Evolutionary conservation across 2,113 vertebrate species (phyloP).

Genomic region (Riparia riparia): DNA sequence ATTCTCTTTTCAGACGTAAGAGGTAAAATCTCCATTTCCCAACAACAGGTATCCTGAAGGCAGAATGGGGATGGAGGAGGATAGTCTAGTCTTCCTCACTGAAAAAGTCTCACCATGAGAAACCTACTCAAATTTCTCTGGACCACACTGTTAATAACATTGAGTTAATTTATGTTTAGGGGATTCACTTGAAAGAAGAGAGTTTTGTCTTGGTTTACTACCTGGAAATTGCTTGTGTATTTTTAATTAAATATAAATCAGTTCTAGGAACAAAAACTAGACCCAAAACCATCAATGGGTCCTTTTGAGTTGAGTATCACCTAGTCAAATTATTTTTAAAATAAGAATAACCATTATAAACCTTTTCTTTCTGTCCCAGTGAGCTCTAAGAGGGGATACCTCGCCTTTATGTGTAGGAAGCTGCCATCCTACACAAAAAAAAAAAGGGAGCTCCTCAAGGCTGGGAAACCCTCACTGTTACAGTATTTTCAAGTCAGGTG

Average conservation of each 20-base stretch:
- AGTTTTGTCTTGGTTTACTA: not conserved
- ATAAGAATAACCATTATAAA: not conserved
- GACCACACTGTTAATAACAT: not conserved
- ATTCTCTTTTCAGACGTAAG: not conserved
- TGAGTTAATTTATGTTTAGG: not conserved
- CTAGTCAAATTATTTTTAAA: not conserved
- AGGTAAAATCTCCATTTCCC: not conserved
- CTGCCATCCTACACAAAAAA: accelerated
- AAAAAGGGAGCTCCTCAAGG: not conserved
- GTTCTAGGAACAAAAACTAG: not conserved
- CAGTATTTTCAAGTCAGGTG: not conserved
- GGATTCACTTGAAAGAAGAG: not conserved
- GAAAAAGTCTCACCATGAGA: not conserved
- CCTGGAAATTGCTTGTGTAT: not conserved
- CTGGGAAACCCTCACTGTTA: not conserved
- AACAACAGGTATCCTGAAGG: not conserved
- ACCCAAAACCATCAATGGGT: not conserved
- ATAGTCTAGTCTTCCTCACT: not conserved
- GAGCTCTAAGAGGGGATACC: not conserved
- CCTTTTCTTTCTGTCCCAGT: not conserved
- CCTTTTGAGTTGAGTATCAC: not conserved
- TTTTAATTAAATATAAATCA: not conserved
- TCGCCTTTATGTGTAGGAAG: not conserved
- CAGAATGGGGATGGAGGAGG: not conserved
- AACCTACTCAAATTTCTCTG: not conserved